phyloP scores from a whole-genome alignment of 2,113 vertebrate genomes.

The Hassar affinis region DNA sequence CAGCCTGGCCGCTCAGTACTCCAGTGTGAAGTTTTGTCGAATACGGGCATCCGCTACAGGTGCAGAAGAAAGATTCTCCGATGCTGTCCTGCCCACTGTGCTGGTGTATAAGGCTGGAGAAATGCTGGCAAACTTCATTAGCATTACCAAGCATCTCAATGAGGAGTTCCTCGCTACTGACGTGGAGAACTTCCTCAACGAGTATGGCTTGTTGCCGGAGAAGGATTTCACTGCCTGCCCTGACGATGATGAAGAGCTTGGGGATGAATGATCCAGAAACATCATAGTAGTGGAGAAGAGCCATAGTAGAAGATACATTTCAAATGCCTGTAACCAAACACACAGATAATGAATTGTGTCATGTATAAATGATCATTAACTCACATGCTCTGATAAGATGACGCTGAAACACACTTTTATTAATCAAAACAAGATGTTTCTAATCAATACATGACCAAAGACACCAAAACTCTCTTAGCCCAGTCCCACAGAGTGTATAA shows the following conservation, averaged over 20 bases:
- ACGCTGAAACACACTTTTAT: neutral
- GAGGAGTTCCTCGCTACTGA: conserved; percentile 92
- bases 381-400: neutral
- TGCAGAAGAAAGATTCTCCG: conserved; percentile 86
- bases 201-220: conserved; percentile 91
- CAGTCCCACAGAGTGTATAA: neutral
- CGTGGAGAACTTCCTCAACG: conserved; percentile 91
- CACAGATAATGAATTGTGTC: neutral
- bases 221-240: conserved; percentile 75
- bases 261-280: conserved; percentile 73
- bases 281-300: neutral
- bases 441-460: neutral
- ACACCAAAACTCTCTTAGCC: neutral
- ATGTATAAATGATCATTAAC: conserved; percentile 11
- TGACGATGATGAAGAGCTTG: conserved; percentile 63
- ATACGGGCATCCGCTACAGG: conserved; percentile 87
- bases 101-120: conserved; percentile 94
- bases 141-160: conserved; percentile 81
- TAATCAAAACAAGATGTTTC: neutral
- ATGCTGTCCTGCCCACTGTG: conserved; percentile 84
- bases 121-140: conserved; percentile 92
- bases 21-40: conserved; percentile 91
- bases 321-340: neutral
- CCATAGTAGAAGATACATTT: neutral
- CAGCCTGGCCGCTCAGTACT: conserved; percentile 84